phyloP scores from a whole-genome alignment of 2,888 invertebrate genomes.

The Rotaria sp. region DNA sequence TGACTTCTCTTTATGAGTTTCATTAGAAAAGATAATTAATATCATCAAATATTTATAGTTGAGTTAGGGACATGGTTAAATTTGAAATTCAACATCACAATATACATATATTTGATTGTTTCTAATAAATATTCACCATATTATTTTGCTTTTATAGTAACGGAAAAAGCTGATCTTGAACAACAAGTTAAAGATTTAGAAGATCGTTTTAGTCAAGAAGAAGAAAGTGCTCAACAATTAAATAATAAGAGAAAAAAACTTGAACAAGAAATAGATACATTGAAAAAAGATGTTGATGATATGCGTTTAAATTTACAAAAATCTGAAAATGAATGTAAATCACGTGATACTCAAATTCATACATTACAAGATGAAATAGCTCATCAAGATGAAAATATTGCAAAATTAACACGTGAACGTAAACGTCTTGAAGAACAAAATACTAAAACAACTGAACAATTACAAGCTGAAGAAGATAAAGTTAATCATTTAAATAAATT shows the following conservation, averaged over 20 bases:
- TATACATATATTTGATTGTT: no score
- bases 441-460: conserved; percentile 41
- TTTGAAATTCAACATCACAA: no score
- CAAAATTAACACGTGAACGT: conserved; percentile 43
- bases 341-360: conserved; percentile 42
- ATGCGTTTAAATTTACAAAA: conserved; percentile 72
- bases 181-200: conserved; percentile 86
- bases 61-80: no score
- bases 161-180: conserved; percentile 92
- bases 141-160: conserved; percentile 58
- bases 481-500: conserved; percentile 92
- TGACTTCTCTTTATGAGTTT: no score
- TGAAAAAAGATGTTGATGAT: conserved; percentile 96
- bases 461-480: conserved; percentile 44
- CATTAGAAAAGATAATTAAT: no score
- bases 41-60: no score
- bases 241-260: conserved; percentile 92
- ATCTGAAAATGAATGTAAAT: conserved; percentile 42
- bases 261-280: conserved; percentile 81
- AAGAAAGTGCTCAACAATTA: conserved; percentile 87
- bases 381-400: conserved; percentile 68
- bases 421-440: conserved; percentile 42
- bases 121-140: no score
- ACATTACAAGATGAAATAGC: conserved; percentile 60
- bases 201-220: conserved; percentile 91